These are phyloP conservation scores for Crossoptilon crossoptilon DNA, from an alignment of 2,797 vertebrate genomes.

Conservation along the genomic window DNA sequence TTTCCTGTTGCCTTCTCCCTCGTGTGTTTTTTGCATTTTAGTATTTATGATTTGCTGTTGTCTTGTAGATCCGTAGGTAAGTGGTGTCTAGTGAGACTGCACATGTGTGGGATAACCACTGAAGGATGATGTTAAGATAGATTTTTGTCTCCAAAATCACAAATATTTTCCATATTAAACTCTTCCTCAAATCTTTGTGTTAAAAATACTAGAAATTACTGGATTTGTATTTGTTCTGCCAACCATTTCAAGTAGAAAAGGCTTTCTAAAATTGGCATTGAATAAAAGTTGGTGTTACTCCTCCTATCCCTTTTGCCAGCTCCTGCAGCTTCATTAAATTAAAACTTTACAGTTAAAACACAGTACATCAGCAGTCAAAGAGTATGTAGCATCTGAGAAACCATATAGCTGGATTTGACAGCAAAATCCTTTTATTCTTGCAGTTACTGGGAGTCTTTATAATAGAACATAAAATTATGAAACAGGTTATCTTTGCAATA, in stretches of 20 bases:
- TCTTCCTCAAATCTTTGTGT: not conserved
- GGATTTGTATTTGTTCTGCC: not conserved
- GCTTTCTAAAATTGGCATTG: not conserved
- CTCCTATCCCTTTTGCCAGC: not conserved
- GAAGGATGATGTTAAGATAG: not conserved
- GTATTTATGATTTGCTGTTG: constrained; percentile 34
- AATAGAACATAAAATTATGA: not conserved
- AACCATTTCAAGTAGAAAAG: not conserved
- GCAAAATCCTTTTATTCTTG: not conserved
- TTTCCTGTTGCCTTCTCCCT: constrained; percentile 34
- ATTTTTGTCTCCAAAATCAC: constrained; percentile 24
- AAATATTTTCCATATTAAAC: not conserved
- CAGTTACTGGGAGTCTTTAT: not conserved
- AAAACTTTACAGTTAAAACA: not conserved
- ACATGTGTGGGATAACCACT: not conserved
- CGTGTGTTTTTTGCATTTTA: constrained; percentile 29
- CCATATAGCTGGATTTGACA: not conserved
- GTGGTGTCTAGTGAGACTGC: constrained; percentile 17
- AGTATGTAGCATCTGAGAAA: constrained; percentile 7
- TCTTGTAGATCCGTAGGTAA: constrained; percentile 11
- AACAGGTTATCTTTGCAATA: constrained; percentile 9
- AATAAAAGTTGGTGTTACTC: not conserved
- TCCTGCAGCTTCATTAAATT: constrained; percentile 1
- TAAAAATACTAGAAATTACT: not conserved
- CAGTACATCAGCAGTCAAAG: not conserved